Evolutionary conservation across 1,140 invertebrate genomes (phyloP).

Genomic region (Drosophila lowei): DNA sequence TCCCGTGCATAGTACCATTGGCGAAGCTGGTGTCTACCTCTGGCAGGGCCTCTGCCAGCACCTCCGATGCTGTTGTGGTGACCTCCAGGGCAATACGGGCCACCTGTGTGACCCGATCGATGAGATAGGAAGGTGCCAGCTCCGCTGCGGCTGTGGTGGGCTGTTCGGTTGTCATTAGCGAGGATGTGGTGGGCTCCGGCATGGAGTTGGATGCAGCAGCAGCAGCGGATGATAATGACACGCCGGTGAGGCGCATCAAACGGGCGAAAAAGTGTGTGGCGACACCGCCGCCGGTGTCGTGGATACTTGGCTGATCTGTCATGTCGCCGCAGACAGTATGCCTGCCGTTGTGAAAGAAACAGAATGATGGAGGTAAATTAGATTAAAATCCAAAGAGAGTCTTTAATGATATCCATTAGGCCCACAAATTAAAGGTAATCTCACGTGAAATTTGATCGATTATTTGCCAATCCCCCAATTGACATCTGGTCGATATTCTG

Average conservation of each 20-base stretch:
- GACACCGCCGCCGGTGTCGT: slow-evolving; percentile 22
- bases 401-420: too few relatives aligned
- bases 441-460: not conserved
- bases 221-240: slow-evolving; percentile 6
- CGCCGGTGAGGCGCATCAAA: slow-evolving; percentile 21
- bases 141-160: slow-evolving; percentile 3
- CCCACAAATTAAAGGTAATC: too few relatives aligned
- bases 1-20: slow-evolving; percentile 31
- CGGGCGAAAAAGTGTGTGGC: slow-evolving; percentile 21
- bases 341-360: not conserved
- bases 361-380: not conserved
- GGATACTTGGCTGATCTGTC: slow-evolving; percentile 30
- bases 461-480: too few relatives aligned
- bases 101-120: slow-evolving; percentile 40
- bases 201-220: slow-evolving; percentile 11
- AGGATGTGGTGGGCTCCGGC: slow-evolving; percentile 35
- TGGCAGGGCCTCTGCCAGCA: slow-evolving; percentile 9
- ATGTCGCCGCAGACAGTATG: slow-evolving; percentile 25
- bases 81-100: slow-evolving; percentile 36
- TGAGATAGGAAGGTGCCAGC: slow-evolving; percentile 21
- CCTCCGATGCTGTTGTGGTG: slow-evolving; percentile 16
- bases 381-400: too few relatives aligned
- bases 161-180: slow-evolving; percentile 22
- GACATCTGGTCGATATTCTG: too few relatives aligned
- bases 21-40: not conserved